phyloP scores from a whole-genome alignment of 2,888 invertebrate species.

The Strigamia transsilvanica region DNA sequence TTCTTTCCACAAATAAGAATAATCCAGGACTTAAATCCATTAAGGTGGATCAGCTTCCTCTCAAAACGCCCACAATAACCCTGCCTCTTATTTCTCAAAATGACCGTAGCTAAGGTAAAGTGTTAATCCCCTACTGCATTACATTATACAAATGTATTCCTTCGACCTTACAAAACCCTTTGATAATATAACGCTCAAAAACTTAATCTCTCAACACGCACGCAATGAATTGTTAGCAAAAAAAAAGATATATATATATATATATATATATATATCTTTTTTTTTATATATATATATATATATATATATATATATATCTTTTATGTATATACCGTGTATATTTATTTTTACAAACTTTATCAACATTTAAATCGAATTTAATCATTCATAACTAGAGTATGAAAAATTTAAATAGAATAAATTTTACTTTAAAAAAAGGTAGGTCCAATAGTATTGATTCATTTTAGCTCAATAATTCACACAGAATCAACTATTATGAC shows the following conservation, averaged over 20 bases:
- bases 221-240: neutral
- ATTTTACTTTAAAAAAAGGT: neutral
- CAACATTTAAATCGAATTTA: too few species aligned
- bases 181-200: constrained; percentile 36
- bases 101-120: constrained; percentile 15
- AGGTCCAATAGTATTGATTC: neutral
- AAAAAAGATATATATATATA: neutral
- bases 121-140: constrained; percentile 33
- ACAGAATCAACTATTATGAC: neutral
- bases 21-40: constrained; percentile 42
- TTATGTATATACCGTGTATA: too few species aligned
- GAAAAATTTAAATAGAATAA: neutral
- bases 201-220: constrained; percentile 9
- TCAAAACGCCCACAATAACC: constrained; percentile 22
- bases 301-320: too few species aligned
- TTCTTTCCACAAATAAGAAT: constrained; percentile 42
- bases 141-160: constrained; percentile 42
- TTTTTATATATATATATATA: too few species aligned
- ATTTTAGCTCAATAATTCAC: neutral
- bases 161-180: constrained; percentile 37
- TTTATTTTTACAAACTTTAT: too few species aligned
- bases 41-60: constrained; percentile 36
- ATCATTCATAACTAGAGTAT: too few species aligned
- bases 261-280: neutral
- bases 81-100: constrained; percentile 29